These are phyloP conservation scores for Macrocentrus cingulum DNA, from an alignment of 1,140 invertebrate genomes.

Conservation along the genomic window DNA sequence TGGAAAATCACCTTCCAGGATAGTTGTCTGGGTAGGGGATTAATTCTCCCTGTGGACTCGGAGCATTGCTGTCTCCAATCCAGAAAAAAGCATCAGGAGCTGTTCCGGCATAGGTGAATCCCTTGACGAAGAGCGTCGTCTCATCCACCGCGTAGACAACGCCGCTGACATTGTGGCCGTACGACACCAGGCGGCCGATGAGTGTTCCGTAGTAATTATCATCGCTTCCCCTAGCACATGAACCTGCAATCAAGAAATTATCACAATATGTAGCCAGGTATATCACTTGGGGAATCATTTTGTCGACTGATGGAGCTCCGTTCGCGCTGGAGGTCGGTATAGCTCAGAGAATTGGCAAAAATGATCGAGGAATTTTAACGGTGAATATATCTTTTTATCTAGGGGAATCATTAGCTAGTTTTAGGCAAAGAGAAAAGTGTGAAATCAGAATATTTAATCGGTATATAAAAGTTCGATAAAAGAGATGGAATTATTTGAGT, in stretches of 20 bases:
- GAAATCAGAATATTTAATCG: no score
- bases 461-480: no score
- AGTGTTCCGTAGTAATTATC: constrained; percentile 74
- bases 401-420: no score
- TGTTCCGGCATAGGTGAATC: constrained; percentile 83
- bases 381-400: no score
- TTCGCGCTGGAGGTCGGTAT: no score
- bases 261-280: neutral
- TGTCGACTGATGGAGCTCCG: no score
- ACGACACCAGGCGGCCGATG: constrained; percentile 70
- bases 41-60: constrained; percentile 76
- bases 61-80: constrained; percentile 76
- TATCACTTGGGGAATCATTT: no score
- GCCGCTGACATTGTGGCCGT: constrained; percentile 76
- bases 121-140: constrained; percentile 81
- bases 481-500: no score
- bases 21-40: constrained; percentile 85
- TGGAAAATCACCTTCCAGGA: constrained; percentile 64
- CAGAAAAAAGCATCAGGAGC: constrained; percentile 86
- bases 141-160: constrained; percentile 85
- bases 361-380: no score
- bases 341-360: no score
- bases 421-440: no score
- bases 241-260: constrained; percentile 31
- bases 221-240: constrained; percentile 54